phyloP scores from a whole-genome alignment of 2,888 invertebrate species.

The Yponomeuta malinellus region DNA sequence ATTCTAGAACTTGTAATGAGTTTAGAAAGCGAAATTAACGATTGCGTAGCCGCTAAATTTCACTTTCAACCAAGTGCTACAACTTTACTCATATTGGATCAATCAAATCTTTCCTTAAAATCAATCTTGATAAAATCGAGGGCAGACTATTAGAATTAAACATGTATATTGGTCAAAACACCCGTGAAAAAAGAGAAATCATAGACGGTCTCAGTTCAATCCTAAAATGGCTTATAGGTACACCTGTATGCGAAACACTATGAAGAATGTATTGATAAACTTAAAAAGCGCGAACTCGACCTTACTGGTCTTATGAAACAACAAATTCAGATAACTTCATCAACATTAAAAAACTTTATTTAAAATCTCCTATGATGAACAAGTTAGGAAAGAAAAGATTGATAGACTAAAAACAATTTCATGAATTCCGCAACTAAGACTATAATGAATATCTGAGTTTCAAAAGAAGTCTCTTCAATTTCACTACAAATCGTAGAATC shows the following conservation, averaged over 20 bases:
- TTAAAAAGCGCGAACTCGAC: conserved; percentile 27
- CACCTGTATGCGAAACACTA: conserved; percentile 30
- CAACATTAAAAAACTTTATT: conserved; percentile 23
- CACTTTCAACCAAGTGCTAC: too few relatives aligned
- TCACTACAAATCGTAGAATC: conserved; percentile 14
- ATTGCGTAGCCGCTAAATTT: not conserved
- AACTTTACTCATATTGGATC: too few relatives aligned
- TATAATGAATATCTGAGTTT: not conserved
- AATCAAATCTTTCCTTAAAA: too few relatives aligned
- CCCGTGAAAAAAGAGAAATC: conserved; percentile 25
- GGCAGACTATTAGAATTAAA: too few relatives aligned
- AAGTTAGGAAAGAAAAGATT: conserved; percentile 14
- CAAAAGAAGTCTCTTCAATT: conserved; percentile 4
- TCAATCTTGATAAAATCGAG: too few relatives aligned
- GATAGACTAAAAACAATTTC: conserved; percentile 3
- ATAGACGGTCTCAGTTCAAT: conserved; percentile 29
- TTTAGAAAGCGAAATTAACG: conserved; percentile 14
- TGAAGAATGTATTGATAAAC: conserved; percentile 27
- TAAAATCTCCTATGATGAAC: conserved; percentile 14
- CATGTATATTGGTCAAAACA: too few relatives aligned
- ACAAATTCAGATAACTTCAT: conserved; percentile 30
- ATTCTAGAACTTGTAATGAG: conserved; percentile 11
- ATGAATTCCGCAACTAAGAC: conserved; percentile 6
- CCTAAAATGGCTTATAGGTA: conserved; percentile 31
- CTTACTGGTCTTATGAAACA: conserved; percentile 22